Evolutionary conservation across 2,888 invertebrate genomes (phyloP).

Genomic region (Caenorhabditis macrosperma): DNA sequence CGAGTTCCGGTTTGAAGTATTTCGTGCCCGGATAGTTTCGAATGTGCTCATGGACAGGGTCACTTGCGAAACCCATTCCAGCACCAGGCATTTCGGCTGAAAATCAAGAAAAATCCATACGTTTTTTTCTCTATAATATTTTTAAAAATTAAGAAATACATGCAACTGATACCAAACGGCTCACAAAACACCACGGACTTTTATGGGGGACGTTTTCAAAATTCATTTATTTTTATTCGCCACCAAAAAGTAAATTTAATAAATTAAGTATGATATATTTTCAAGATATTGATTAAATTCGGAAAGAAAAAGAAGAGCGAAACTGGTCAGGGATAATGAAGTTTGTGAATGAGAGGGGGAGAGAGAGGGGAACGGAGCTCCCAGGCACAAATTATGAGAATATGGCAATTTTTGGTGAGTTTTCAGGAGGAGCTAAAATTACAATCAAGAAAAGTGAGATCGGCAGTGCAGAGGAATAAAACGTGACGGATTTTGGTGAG

Average conservation of each 20-base stretch:
- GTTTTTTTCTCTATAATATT: too few relatives aligned
- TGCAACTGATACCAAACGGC: slow-evolving; percentile 35
- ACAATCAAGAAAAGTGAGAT: slow-evolving; percentile 5
- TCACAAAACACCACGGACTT: not conserved
- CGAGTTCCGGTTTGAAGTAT: slow-evolving; percentile 59
- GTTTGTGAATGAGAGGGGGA: slow-evolving; percentile 3
- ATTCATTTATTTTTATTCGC: slow-evolving; percentile 15
- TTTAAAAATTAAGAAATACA: slow-evolving; percentile 13
- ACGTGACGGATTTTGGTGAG: too few relatives aligned
- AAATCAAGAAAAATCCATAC: not conserved
- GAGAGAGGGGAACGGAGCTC: not conserved
- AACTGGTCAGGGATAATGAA: slow-evolving; percentile 10
- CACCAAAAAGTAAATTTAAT: slow-evolving; percentile 11
- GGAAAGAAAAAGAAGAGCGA: slow-evolving; percentile 1
- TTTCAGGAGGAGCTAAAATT: slow-evolving; percentile 11
- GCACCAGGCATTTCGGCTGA: slow-evolving; percentile 28
- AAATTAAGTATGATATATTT: slow-evolving; percentile 8
- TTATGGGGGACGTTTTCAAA: not conserved
- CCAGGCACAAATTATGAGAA: not conserved
- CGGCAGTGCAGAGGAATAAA: too few relatives aligned
- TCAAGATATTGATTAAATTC: not conserved
- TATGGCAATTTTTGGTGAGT: slow-evolving; percentile 11
- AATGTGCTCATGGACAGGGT: slow-evolving; percentile 64
- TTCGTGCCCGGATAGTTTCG: slow-evolving; percentile 58
- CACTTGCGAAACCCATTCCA: slow-evolving; percentile 48